A percentile compares a stretch with the other conserved stretches of the same genome.
Evolutionary conservation across 1,140 invertebrate species (phyloP).

Genomic region (Asobara japonica): DNA sequence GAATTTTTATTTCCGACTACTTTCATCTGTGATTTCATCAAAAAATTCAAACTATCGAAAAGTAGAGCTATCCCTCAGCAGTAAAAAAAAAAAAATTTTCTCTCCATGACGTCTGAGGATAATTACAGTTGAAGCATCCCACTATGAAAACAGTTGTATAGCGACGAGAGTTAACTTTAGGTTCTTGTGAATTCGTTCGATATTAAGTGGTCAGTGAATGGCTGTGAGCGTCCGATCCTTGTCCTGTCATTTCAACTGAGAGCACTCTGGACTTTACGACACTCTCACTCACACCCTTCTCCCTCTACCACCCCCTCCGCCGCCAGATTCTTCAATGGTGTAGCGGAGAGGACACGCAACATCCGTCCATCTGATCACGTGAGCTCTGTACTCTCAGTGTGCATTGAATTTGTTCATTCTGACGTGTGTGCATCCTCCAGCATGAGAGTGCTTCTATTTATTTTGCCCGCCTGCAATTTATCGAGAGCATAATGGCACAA

Average conservation of each 20-base stretch:
- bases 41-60: too few relatives aligned
- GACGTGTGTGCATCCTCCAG: background rate
- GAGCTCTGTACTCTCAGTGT: background rate
- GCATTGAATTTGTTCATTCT: background rate
- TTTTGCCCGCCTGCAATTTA: background rate
- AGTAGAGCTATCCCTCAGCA: too few relatives aligned
- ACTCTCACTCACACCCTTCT: constrained; percentile 55
- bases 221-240: constrained; percentile 60
- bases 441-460: background rate
- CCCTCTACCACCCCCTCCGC: too few relatives aligned
- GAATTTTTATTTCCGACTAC: too few relatives aligned
- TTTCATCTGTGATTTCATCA: too few relatives aligned
- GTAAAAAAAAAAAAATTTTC: too few relatives aligned
- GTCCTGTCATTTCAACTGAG: constrained; percentile 62
- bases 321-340: background rate
- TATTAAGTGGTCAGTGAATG: constrained; percentile 65
- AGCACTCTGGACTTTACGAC: constrained; percentile 60
- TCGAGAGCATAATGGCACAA: background rate
- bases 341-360: background rate
- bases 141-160: background rate
- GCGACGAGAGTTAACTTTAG: constrained; percentile 29
- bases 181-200: constrained; percentile 48
- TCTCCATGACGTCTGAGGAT: too few relatives aligned
- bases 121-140: too few relatives aligned
- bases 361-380: constrained; percentile 13